Evolutionary conservation across 2,888 invertebrate species (phyloP).

Genomic region (Harmothoe impar): DNA sequence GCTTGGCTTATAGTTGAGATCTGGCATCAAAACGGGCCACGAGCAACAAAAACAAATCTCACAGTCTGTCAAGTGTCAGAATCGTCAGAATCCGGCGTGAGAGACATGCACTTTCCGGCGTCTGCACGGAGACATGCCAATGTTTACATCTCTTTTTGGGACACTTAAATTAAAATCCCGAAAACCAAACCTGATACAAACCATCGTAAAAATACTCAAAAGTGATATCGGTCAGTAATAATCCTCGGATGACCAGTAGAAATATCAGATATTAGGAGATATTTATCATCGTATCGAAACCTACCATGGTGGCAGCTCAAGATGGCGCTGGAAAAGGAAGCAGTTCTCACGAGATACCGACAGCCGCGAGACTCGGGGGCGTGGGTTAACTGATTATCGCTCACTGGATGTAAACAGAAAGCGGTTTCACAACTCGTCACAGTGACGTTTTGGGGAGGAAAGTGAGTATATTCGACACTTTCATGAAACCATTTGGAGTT

Average conservation of each 20-base stretch:
- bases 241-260: background rate
- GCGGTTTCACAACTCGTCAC: background rate
- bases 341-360: constrained; percentile 20
- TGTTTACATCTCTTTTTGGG: constrained; percentile 8
- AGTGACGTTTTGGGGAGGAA: too few relatives aligned
- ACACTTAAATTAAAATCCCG: background rate
- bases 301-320: constrained; percentile 63
- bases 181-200: background rate
- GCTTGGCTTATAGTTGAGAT: too few relatives aligned
- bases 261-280: constrained; percentile 43
- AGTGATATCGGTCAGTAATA: background rate
- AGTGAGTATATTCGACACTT: too few relatives aligned
- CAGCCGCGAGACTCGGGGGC: background rate
- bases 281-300: background rate
- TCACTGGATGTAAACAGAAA: constrained; percentile 41
- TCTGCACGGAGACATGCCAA: constrained; percentile 8
- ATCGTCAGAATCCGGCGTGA: constrained; percentile 41
- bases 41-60: too few relatives aligned
- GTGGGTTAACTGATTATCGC: constrained; percentile 26
- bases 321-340: constrained; percentile 61
- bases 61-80: too few relatives aligned
- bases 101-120: background rate
- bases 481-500: too few relatives aligned
- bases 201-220: background rate
- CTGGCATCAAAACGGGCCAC: too few relatives aligned